phyloP scores from a whole-genome alignment of 2,797 vertebrate species.

The Sebastes taczanowskii region DNA sequence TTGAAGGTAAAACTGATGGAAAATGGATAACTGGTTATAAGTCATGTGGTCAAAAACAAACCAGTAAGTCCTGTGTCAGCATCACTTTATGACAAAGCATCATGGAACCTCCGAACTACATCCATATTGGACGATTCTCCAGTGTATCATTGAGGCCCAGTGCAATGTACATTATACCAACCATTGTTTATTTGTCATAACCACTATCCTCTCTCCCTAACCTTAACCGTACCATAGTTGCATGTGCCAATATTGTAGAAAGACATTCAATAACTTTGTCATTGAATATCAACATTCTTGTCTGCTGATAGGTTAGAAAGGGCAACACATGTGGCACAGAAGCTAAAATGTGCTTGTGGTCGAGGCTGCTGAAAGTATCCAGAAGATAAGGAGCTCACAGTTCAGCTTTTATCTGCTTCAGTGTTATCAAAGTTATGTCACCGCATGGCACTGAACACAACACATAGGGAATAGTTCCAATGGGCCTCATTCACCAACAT shows the following conservation, averaged over 20 bases:
- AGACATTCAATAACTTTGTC: background rate
- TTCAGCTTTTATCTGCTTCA: background rate
- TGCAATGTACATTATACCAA: too few species aligned
- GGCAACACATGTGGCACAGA: background rate
- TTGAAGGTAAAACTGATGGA: constrained; percentile 91
- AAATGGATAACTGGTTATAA: background rate
- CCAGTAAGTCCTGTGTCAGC: background rate
- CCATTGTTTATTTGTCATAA: too few species aligned
- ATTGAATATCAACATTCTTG: background rate
- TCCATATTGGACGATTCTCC: too few species aligned
- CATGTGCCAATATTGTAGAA: background rate
- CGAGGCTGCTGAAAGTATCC: background rate
- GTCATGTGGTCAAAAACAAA: background rate
- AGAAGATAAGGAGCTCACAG: background rate
- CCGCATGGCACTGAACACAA: background rate
- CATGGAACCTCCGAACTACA: background rate
- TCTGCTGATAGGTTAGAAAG: background rate
- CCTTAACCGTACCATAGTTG: background rate
- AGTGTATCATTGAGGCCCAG: too few species aligned
- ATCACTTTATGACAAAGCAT: background rate
- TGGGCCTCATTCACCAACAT: too few species aligned
- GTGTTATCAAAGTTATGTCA: background rate
- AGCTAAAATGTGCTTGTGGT: background rate
- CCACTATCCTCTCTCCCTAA: too few species aligned
- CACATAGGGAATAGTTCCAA: background rate